These are phyloP conservation scores for Poeciliopsis turneri DNA, from an alignment of 2,797 vertebrate species.

Conservation along the genomic window DNA sequence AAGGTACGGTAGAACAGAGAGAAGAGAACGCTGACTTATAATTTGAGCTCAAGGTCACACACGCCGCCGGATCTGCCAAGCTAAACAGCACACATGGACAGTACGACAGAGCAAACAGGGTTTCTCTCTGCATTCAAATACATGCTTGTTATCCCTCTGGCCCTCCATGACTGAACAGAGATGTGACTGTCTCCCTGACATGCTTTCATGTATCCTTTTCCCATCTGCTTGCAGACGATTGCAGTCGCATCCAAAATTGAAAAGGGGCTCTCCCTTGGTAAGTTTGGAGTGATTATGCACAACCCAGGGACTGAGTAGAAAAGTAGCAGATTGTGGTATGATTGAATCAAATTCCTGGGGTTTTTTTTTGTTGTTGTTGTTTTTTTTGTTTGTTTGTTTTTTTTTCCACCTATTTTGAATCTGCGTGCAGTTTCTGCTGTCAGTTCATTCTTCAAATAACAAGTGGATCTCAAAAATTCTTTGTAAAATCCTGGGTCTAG, in stretches of 20 bases:
- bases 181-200: slow-evolving; percentile 27
- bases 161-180: slow-evolving; percentile 21
- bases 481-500: background rate
- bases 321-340: slow-evolving; percentile 25
- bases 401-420: slow-evolving; percentile 1
- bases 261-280: slow-evolving; percentile 11
- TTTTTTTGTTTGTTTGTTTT: too few species aligned
- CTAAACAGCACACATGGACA: slow-evolving; percentile 31
- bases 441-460: slow-evolving; percentile 9
- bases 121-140: slow-evolving; percentile 45
- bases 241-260: slow-evolving; percentile 32
- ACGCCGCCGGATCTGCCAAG: slow-evolving; percentile 25
- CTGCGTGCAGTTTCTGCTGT: background rate
- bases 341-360: slow-evolving; percentile 29
- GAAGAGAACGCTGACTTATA: slow-evolving; percentile 8
- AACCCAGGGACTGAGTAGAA: slow-evolving; percentile 12
- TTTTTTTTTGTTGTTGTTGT: background rate
- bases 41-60: slow-evolving; percentile 54
- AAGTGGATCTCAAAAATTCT: background rate
- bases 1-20: background rate
- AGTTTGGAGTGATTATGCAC: slow-evolving; percentile 25
- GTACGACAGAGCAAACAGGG: slow-evolving; percentile 28
- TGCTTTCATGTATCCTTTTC: slow-evolving; percentile 31
- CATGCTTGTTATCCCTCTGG: slow-evolving; percentile 44
- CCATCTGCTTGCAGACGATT: slow-evolving; percentile 41